phyloP scores from a whole-genome alignment of 35 echinoderm and acorn worm genomes.

The Diadema setosum region DNA sequence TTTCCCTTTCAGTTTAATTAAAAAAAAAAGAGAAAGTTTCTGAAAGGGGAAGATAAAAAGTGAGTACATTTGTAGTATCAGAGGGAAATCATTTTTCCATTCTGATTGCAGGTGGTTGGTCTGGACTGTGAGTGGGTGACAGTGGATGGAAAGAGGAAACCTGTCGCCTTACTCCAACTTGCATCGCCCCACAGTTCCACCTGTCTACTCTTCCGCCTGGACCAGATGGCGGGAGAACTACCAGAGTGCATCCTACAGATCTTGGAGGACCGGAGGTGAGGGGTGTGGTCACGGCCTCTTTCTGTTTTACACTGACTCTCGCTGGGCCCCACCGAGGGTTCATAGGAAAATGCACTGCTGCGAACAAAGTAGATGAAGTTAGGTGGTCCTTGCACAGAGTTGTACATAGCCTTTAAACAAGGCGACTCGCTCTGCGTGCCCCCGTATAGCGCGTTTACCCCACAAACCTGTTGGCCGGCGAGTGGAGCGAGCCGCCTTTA shows the following conservation, averaged over 20 bases:
- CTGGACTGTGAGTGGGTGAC: slow-evolving; percentile 96
- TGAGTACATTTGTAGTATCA: too few relatives aligned
- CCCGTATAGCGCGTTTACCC: too few relatives aligned
- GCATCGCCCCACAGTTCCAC: slow-evolving; percentile 28
- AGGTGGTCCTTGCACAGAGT: neutral
- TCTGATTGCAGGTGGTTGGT: slow-evolving; percentile 74
- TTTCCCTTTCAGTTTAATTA: too few relatives aligned
- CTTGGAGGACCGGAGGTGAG: neutral
- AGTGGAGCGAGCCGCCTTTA: too few relatives aligned
- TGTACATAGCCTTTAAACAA: neutral
- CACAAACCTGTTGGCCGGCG: too few relatives aligned
- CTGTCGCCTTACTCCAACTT: slow-evolving; percentile 76
- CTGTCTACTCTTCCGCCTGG: slow-evolving; percentile 49
- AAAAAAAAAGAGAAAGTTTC: too few relatives aligned
- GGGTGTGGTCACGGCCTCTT: too few relatives aligned
- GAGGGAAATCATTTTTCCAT: too few relatives aligned
- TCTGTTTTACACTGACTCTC: too few relatives aligned
- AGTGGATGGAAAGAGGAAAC: neutral
- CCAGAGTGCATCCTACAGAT: neutral
- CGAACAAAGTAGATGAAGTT: neutral
- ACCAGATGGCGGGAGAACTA: slow-evolving; percentile 7
- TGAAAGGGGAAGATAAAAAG: too few relatives aligned
- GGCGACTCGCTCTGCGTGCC: too few relatives aligned
- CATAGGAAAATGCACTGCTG: neutral
- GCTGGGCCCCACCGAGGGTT: too few relatives aligned